phyloP scores from a whole-genome alignment of 2,113 vertebrate species.

The Rhynchopsitta pachyrhyncha region DNA sequence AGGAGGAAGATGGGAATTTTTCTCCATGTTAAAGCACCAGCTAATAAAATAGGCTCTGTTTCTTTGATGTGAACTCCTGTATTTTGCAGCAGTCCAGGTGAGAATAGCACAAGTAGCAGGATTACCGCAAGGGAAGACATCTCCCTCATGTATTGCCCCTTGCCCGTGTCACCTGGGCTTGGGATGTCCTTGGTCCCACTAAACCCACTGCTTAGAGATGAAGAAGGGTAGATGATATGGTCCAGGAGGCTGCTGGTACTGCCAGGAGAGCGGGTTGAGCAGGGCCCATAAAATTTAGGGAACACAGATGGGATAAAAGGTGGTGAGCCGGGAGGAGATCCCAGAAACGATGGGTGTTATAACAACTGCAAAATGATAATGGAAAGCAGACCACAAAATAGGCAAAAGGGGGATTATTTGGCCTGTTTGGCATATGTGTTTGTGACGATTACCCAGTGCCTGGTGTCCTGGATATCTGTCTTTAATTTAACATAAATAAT shows the following conservation, averaged over 20 bases:
- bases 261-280: fast-evolving
- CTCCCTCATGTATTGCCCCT: neutral
- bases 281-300: neutral
- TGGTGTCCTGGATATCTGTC: neutral
- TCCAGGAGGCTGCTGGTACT: neutral
- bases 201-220: neutral
- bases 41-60: neutral
- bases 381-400: neutral
- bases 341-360: neutral
- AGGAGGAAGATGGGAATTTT: neutral
- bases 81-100: neutral
- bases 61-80: neutral
- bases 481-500: neutral
- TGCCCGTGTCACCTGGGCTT: fast-evolving
- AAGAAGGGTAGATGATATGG: too few relatives aligned
- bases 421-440: neutral
- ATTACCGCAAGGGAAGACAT: fast-evolving
- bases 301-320: neutral
- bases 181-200: fast-evolving
- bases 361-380: neutral
- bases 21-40: fast-evolving
- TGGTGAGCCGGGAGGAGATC: neutral
- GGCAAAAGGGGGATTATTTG: neutral
- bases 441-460: neutral
- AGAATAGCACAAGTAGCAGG: neutral